phyloP scores from a whole-genome alignment of 35 echinoderm and acorn worm genomes.

The Holothuria glaberrima region DNA sequence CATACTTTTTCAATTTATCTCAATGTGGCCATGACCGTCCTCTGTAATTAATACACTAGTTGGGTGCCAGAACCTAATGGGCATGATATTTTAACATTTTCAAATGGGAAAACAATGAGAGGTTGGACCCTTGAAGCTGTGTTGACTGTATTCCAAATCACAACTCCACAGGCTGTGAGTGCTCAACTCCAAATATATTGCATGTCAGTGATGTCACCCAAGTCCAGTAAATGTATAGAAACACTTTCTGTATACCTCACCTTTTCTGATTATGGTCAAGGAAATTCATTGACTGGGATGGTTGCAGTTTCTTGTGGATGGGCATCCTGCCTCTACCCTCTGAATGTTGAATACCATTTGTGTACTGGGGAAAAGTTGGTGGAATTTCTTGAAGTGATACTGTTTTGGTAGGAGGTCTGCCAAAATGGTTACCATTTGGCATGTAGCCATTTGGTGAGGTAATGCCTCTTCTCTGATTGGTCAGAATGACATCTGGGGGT shows the following conservation, averaged over 20 bases:
- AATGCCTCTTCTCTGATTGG: slow-evolving; percentile 61
- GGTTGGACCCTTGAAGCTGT: no score
- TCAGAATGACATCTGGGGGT: slow-evolving; percentile 56
- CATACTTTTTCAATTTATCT: no score
- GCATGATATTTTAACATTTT: no score
- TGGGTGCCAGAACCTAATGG: no score
- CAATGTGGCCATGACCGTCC: no score
- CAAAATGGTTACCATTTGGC: slow-evolving; percentile 37
- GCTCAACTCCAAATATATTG: no score
- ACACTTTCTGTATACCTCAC: not conserved
- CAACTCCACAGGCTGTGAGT: no score
- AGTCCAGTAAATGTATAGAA: not conserved
- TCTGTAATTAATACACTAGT: no score
- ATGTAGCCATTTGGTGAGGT: slow-evolving; percentile 40
- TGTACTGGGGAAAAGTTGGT: slow-evolving; percentile 19
- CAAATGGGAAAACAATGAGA: no score
- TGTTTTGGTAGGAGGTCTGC: slow-evolving; percentile 54
- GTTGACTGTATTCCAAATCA: no score
- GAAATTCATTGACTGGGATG: slow-evolving; percentile 56
- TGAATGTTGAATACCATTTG: slow-evolving; percentile 23
- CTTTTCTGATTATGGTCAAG: slow-evolving; percentile 48
- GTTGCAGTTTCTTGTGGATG: slow-evolving; percentile 55
- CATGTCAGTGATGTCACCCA: no score
- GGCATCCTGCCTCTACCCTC: not conserved
- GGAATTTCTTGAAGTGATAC: slow-evolving; percentile 60